Base-by-base conservation (phyloP, 2,113 vertebrate species). In the Cygnus atratus region DNA sequence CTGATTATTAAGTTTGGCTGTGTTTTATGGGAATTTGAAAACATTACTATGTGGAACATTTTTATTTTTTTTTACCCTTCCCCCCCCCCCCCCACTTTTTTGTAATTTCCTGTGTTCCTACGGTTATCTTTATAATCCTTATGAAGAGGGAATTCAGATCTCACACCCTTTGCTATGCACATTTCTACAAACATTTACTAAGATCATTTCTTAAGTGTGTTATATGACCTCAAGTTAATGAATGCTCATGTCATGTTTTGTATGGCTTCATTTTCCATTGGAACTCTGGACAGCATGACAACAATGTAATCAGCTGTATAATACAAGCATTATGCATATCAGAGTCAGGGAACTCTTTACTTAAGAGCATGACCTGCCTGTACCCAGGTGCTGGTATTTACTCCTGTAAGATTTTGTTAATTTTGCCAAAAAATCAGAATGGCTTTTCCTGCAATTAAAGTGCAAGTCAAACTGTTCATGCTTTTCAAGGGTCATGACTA, bases 241-340 rank as follows among this genome's bases (percentile, higher is more conserved):
- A 78, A 82, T n/a, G 7, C 5, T 78, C 18, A 26, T 18, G 18
- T 84, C 18, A 28, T 26, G 6, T 46, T 54, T 67, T 1, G 0
- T 63, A 39, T 13, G 24, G 9, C 9, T 91, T 67, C n/a, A 26
- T 73, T 87, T 91, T 72, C 13, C 35, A 3, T 50, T 58, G 16
- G 5, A 26, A 52, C 11, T 55, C 44, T 50, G 41, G 58, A 29
- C 20, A 91, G 15, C 10, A 35, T 50, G 24, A 33, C 13, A 77
- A 14, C 13, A 55, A 12, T 29, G 13, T 9, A 55, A 72, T 39
- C 20, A 68, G 4, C 3, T 33, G 17, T 50, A 9, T 48, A 58
- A 43, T 35, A 72, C 0, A 0, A 66, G 46, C 4, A 1, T 44
- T 39, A 35, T 13, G 6, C 24, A 59, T 54, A 52, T 2, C 54